These are phyloP conservation scores for Drosophila grimshawi DNA, from an alignment of 1,140 invertebrate genomes.

Conservation along the genomic window DNA sequence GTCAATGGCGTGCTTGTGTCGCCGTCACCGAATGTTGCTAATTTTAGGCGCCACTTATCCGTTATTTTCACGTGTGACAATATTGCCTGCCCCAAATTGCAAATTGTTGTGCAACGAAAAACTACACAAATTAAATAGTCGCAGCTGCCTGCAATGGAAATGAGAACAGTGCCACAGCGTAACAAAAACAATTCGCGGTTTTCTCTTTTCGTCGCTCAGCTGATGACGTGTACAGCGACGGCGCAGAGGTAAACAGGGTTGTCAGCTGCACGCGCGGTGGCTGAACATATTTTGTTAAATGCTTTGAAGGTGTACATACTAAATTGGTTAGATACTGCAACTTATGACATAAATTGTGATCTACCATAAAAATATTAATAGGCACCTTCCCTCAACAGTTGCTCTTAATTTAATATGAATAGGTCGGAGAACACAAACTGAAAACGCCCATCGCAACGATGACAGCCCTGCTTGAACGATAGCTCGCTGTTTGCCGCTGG, in stretches of 20 bases:
- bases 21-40: conserved; percentile 47
- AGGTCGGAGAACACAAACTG: neutral
- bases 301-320: neutral
- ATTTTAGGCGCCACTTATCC: conserved; percentile 40
- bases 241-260: conserved; percentile 57
- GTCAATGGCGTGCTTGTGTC: conserved; percentile 58
- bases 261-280: conserved; percentile 8
- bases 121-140: conserved; percentile 31
- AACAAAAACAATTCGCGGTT: conserved; percentile 55
- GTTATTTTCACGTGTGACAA: conserved; percentile 56
- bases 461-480: conserved; percentile 36
- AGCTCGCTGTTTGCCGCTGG: neutral
- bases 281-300: too few relatives aligned
- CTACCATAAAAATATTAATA: neutral
- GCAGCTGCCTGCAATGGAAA: conserved; percentile 48
- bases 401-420: too few relatives aligned
- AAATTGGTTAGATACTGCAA: neutral
- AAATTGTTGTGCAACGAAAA: conserved; percentile 24
- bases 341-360: neutral
- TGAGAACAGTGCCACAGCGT: conserved; percentile 29
- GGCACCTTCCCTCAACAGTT: too few relatives aligned
- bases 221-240: conserved; percentile 73
- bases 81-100: conserved; percentile 45
- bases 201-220: conserved; percentile 51
- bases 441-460: neutral